A percentile compares a stretch with the other conserved stretches of the same genome.
Conservation (phyloP, 2,797 vertebrate genomes). For the Poecilia gillii region DNA sequence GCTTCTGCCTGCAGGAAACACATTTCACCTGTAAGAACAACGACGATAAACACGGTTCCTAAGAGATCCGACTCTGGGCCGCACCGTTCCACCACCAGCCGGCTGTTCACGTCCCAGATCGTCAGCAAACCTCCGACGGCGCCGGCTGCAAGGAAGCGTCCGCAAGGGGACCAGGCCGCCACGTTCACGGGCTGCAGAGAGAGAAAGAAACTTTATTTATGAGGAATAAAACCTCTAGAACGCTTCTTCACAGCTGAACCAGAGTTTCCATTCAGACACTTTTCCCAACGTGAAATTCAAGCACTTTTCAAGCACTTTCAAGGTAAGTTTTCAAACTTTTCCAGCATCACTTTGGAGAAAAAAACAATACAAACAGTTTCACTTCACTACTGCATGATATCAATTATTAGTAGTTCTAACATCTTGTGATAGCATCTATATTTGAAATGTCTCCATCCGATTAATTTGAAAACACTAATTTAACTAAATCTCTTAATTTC, state of each 20-base stretch:
- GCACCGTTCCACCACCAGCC: conserved; percentile 91
- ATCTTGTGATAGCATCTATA: too few relatives aligned
- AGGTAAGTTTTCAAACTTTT: too few relatives aligned
- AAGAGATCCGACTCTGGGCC: neutral
- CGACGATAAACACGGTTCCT: neutral
- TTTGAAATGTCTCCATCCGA: too few relatives aligned
- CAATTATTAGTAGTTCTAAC: too few relatives aligned
- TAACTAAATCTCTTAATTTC: too few relatives aligned
- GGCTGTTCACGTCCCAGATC: conserved; percentile 87
- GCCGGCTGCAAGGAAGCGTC: conserved; percentile 88
- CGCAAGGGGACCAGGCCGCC: conserved; percentile 92
- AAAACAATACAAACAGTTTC: too few relatives aligned
- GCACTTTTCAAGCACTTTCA: too few relatives aligned
- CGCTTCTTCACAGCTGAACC: neutral
- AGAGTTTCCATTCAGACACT: neutral
- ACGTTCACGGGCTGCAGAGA: conserved; percentile 86
- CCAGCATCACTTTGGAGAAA: too few relatives aligned
- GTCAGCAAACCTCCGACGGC: conserved; percentile 85
- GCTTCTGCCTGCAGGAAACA: conserved; percentile 85
- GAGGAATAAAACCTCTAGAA: neutral
- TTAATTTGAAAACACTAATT: too few relatives aligned
- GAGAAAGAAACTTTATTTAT: neutral
- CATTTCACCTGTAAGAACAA: neutral
- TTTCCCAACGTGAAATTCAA: too few relatives aligned
- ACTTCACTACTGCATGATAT: too few relatives aligned